These are phyloP conservation scores for Apis laboriosa DNA, from an alignment of 1,140 invertebrate species.

Conservation along the genomic window DNA sequence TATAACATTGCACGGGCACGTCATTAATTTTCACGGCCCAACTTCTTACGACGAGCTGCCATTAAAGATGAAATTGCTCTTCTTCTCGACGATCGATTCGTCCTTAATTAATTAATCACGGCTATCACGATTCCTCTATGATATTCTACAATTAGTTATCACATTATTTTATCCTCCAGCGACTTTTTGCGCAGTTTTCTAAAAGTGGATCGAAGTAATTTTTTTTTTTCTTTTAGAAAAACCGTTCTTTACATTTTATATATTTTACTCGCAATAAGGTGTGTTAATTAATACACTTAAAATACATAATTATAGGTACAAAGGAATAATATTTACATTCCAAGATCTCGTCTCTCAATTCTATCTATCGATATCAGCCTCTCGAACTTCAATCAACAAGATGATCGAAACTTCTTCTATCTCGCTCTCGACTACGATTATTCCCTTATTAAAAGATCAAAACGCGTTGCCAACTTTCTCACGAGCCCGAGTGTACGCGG, in stretches of 20 bases:
- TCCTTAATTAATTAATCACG: not conserved
- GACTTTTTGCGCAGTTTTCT: too few relatives aligned
- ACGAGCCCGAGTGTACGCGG: conserved; percentile 39
- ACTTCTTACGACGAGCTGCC: not conserved
- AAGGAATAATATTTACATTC: not conserved
- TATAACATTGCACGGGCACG: conserved; percentile 31
- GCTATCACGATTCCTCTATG: not conserved
- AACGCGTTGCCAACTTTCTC: conserved; percentile 47
- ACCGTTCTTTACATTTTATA: too few relatives aligned
- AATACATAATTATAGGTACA: too few relatives aligned
- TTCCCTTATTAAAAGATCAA: not conserved
- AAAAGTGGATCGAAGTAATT: too few relatives aligned
- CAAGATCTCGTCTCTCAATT: not conserved
- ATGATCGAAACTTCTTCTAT: not conserved
- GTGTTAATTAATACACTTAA: too few relatives aligned
- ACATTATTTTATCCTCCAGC: not conserved
- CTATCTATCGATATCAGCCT: too few relatives aligned
- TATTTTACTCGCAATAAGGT: too few relatives aligned
- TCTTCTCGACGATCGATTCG: conserved; percentile 8
- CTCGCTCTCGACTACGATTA: conserved; percentile 19
- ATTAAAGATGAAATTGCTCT: conserved; percentile 1
- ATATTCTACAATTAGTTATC: not conserved
- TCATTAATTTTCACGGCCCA: conserved; percentile 47
- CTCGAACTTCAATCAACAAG: too few relatives aligned
- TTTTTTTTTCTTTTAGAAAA: too few relatives aligned